Base-by-base conservation (phyloP, 1,140 invertebrate genomes). In the Bombus sylvicola region DNA sequence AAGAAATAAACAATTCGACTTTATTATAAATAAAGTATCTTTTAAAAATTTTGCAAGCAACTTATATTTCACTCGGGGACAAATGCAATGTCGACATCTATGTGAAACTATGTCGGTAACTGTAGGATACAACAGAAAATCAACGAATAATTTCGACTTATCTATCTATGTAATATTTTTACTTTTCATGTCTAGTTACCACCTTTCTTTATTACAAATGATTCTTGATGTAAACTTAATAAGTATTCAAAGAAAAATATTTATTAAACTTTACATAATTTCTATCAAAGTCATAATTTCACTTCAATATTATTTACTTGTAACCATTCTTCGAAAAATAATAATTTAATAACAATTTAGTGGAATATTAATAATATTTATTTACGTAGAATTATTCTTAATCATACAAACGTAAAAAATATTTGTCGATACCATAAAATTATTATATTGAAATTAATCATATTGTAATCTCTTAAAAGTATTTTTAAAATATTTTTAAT, bases 71-170 rank as follows among this genome's bases (percentile, higher is more conserved):
- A 15, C 13, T 76, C 28, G 25, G 47, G 25, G 47, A 59, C 8
- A 15, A 76, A 25, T 37, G 13, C 47, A 37, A 25, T 39, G 34
- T 59, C 74, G 74, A 76, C 74, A 76, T 76, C 74, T 76, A 13
- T 59, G 5, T 0, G 25, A 13, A 37, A 18, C 3, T 37, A 28
- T 28, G 25, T 9, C 8, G 12, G 28, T 18, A n/a, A 59, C 1
- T 59, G 6, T 59, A 37, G 13, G 15, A 34, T 37, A n/a, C 22
- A 8, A 0, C 22, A 2, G 34, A n/a, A 37, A 37, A 37, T 9
- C n/a, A 43, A 22, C 3, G 1, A 74, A 31, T 31, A 47, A n/a
- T 28, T 73, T 47, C 9, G 8, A 15, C 18, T 72, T 72, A 5
- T 22, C 3, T 25, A 37, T 37, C n/a, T 57, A 77, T 31, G 0